Base-by-base conservation (phyloP, 2,797 vertebrate genomes). In the Malurus splendens region DNA sequence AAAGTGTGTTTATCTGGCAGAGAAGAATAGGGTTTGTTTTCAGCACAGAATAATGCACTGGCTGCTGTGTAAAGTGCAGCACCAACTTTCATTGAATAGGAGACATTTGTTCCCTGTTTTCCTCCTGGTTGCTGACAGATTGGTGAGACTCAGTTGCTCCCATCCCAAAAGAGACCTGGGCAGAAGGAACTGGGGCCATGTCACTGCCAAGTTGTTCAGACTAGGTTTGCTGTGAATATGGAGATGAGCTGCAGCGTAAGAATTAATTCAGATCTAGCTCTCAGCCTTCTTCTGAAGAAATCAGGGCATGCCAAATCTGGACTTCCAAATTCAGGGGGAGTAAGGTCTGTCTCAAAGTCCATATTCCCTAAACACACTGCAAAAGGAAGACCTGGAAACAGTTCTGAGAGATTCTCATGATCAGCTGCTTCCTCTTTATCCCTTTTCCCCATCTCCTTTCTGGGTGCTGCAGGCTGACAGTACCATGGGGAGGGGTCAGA, bases 11-110 rank as follows among this genome's bases (percentile, higher is more conserved):
- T 91, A 62, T 87, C 91, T 94, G 86, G 57, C 78, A 84, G 70
- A 90, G 77, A 90, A 91, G 57, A 93, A 94, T 91, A 74, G 89
- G 39, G 66, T 82, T 93, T 96, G 95, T 95, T 95, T 94, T 93
- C 88, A 86, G 51, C 2, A 14, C 36, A 77, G 67, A 92, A 94
- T 89, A 93, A 93, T 86, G 67, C 51, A 61, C 76, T 71, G 54
- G 72, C 48, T 92, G 84, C 86, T 5, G 7, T 61, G 73, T 65
- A 36, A 78, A 84, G 60, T 36, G 44, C 39, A 92, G 60, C 64
- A 91, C 54, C 36, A 86, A 81, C 61, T 84, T 73, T 73, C 73
- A 76, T 70, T 66, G 32, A 89, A 78, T 76, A 60, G 73, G 54
- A 60, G 55, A 74, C 18, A 51, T 48, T 62, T 76, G 77, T 56